phyloP scores from a whole-genome alignment of 2,113 vertebrate genomes.

The Oceanodroma tethys region DNA sequence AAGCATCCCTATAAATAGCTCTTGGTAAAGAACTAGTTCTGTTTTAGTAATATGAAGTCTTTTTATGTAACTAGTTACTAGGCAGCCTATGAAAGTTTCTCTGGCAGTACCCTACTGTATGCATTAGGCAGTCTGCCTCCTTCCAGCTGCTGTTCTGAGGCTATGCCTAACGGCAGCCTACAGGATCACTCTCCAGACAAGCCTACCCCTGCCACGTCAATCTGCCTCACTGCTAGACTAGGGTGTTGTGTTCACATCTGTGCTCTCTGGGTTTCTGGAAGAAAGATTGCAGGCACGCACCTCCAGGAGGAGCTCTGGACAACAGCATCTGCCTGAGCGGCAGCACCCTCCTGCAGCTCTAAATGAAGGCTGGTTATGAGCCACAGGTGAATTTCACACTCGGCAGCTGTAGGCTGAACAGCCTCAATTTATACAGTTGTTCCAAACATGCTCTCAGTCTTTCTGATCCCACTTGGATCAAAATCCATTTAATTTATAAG shows the following conservation, averaged over 20 bases:
- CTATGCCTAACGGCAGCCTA: background rate
- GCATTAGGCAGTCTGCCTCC: background rate
- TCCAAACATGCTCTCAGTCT: background rate
- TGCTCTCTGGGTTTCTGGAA: background rate
- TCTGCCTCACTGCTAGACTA: background rate
- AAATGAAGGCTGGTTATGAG: rapidly evolving
- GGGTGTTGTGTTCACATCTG: background rate
- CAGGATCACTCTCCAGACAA: background rate
- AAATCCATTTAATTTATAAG: background rate
- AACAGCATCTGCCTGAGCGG: background rate
- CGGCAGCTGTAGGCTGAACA: background rate
- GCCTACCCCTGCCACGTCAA: background rate
- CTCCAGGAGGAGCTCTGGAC: background rate
- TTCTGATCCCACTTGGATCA: background rate
- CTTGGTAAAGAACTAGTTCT: background rate
- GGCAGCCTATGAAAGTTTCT: background rate
- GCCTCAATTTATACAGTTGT: background rate
- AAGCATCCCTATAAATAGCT: background rate
- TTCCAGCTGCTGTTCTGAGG: background rate
- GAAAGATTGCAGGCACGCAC: background rate
- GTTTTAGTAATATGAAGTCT: background rate
- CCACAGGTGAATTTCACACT: background rate
- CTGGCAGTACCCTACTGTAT: background rate
- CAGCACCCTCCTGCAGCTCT: background rate
- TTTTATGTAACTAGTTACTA: conserved; percentile 13